These are phyloP conservation scores for Parauchenoglanis punctatus DNA, from an alignment of 2,797 vertebrate species.

Conservation along the genomic window DNA sequence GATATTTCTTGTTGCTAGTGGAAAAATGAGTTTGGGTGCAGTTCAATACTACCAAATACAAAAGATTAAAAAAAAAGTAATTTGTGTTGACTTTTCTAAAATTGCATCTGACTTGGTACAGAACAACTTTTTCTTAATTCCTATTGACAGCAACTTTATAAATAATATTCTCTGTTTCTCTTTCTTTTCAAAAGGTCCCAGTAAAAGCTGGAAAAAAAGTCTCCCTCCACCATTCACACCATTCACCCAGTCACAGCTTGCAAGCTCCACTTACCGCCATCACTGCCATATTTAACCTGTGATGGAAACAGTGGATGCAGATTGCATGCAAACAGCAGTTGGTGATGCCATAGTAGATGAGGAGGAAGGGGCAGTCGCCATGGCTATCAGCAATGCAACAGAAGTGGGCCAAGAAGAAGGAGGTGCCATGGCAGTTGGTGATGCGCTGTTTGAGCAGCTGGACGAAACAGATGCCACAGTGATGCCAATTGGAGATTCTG, in stretches of 20 bases:
- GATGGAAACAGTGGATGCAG: conserved; percentile 37
- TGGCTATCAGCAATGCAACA: not conserved
- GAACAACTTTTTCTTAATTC: conserved; percentile 14
- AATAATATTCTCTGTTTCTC: conserved; percentile 26
- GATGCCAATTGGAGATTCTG: not conserved
- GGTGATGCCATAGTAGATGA: not conserved
- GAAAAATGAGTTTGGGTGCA: conserved; percentile 53
- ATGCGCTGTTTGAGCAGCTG: not conserved
- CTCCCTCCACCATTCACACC: not conserved
- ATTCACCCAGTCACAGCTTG: not conserved
- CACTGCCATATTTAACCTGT: conserved; percentile 19
- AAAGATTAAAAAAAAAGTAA: conserved; percentile 15
- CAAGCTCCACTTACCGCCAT: not conserved
- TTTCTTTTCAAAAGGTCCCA: conserved; percentile 26
- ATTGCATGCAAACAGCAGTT: conserved; percentile 18
- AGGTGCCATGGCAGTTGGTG: conserved; percentile 15
- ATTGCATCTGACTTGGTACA: conserved; percentile 40
- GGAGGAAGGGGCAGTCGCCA: not conserved
- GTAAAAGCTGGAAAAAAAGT: conserved; percentile 28
- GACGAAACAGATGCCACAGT: conserved; percentile 2
- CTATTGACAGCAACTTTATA: conserved; percentile 25
- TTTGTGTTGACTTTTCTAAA: conserved; percentile 34
- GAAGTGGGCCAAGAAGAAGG: not conserved
- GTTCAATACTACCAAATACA: conserved; percentile 55
- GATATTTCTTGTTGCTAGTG: conserved; percentile 59